Evolutionary conservation across 2,797 vertebrate genomes (phyloP), one percentile per base, ranked within the genome.

Genomic region (Hydrophis major): DNA sequence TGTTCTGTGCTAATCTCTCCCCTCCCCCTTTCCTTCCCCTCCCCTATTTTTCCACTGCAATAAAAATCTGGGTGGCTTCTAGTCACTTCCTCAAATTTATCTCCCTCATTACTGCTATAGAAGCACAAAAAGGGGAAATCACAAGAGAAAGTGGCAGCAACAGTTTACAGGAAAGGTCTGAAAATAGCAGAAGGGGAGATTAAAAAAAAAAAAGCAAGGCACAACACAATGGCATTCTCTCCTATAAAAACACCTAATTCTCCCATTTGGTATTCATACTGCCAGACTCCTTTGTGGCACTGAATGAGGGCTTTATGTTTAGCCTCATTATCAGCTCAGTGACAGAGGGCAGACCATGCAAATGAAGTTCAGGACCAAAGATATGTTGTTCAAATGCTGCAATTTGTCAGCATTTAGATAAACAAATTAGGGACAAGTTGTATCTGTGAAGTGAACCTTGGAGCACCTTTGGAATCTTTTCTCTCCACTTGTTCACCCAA

Each of bases 391-490:
- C 97, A 98, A 98, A 98, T 97, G 96, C 97, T 96, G 97, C 98
- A 98, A 98, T 98, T 98, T 98, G 98, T 98, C 98, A 98, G 97
- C 97, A 97, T 98, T 98, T 98, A 97, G 97, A 97, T 98, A 97
- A 98, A 98, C 97, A 98, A 98, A 98, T 97, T 97, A 97, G 97
- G 97, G 96, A 96, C 96, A 97, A 88, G 94, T 63, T 10, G 42
- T 97, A 96, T 96, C 97, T 97, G 96, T 97, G 97, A 97, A 96
- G 96, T 96, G 95, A 97, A 95, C 97, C 96, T 94, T 93, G 25
- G 27, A 90, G 93, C 94, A 94, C 95, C 94, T 93, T 93, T 0
- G 93, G 96, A 95, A 96, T 97, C 97, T 96, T 97, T 96, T 89
- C 47, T 83, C 97, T 96, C 96, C 96, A 96, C 96, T 96, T 97